A percentile compares a stretch with the other conserved stretches of the same genome.
phyloP scores from a whole-genome alignment of 2,888 invertebrate genomes.

The Sipha maydis region DNA sequence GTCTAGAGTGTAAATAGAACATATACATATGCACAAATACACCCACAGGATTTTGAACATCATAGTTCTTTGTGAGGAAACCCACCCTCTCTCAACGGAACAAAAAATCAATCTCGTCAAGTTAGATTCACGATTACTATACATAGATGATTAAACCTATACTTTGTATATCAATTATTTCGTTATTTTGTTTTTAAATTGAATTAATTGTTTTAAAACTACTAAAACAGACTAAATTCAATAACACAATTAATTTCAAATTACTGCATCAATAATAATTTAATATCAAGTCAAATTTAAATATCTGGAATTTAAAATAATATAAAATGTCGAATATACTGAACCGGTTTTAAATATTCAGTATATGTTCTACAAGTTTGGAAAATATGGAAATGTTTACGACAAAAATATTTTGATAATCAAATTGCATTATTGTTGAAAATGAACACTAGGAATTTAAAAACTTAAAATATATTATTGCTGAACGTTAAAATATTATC shows the following conservation, averaged over 20 bases:
- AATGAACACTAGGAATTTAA: constrained; percentile 16
- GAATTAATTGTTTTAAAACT: too few species aligned
- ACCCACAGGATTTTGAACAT: constrained; percentile 37
- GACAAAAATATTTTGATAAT: background rate
- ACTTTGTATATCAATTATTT: background rate
- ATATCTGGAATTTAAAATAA: too few species aligned
- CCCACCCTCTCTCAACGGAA: background rate
- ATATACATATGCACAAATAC: background rate
- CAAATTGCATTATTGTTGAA: background rate
- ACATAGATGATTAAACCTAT: background rate
- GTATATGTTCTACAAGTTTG: background rate
- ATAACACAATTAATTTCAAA: too few species aligned
- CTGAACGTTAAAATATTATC: constrained; percentile 2
- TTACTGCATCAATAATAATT: too few species aligned
- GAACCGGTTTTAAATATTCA: background rate
- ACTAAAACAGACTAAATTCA: too few species aligned
- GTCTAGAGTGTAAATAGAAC: constrained; percentile 23
- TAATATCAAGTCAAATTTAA: too few species aligned
- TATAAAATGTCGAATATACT: background rate
- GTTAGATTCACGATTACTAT: background rate
- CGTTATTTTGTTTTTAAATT: background rate
- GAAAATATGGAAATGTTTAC: background rate
- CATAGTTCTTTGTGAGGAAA: constrained; percentile 34
- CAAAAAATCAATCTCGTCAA: constrained; percentile 25
- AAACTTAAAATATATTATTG: constrained; percentile 7